These are phyloP conservation scores for Pantherophis guttatus DNA, from an alignment of 2,113 vertebrate species.

Conservation along the genomic window DNA sequence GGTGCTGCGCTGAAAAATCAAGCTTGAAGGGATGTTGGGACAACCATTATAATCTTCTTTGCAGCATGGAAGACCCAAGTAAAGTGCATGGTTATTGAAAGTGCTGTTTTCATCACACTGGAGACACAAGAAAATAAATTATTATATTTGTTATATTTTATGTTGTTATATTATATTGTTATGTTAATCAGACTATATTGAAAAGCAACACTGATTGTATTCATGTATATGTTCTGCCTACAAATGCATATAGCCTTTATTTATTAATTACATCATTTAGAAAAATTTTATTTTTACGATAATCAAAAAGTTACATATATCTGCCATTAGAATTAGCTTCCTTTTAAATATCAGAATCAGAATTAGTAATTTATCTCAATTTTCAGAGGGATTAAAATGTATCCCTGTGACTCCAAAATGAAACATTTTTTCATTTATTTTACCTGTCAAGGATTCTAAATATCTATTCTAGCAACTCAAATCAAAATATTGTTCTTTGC, in stretches of 20 bases:
- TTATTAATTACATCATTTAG: background rate
- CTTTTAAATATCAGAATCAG: conserved; percentile 22
- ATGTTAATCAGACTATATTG: background rate
- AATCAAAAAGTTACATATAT: background rate
- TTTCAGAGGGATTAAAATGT: background rate
- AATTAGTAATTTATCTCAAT: background rate
- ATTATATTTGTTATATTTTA: background rate
- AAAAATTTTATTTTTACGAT: conserved; percentile 9
- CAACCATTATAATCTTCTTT: conserved; percentile 94
- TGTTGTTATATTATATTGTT: background rate
- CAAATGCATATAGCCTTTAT: background rate
- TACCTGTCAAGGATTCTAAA: background rate
- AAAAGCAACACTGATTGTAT: background rate
- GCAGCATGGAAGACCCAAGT: conserved; percentile 93
- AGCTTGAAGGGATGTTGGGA: conserved; percentile 86
- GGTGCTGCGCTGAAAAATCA: conserved; percentile 93
- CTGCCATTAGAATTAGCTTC: background rate
- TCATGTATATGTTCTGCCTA: background rate
- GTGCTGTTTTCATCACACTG: conserved; percentile 95
- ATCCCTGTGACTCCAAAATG: background rate
- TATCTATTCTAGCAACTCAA: background rate
- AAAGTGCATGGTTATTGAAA: conserved; percentile 93
- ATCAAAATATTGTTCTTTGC: background rate
- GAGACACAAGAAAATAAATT: conserved; percentile 28
- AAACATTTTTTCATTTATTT: background rate